Base-by-base conservation (phyloP, 2,113 vertebrate species). In the Rhabdomys dilectus region DNA sequence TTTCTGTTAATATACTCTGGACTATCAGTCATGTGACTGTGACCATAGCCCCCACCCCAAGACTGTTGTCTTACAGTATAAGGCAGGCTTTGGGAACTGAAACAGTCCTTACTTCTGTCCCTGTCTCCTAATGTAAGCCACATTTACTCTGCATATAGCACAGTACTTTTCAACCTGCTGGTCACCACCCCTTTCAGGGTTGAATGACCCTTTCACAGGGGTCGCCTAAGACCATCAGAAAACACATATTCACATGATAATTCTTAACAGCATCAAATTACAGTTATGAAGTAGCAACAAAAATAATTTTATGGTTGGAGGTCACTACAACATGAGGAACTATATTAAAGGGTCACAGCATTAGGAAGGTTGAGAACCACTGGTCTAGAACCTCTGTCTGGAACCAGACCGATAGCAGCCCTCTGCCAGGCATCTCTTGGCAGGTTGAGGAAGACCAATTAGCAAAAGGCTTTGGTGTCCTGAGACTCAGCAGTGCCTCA, bases 41-140 rank as follows among this genome's bases (percentile, higher is more conserved):
- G 24, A 10, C n/a, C n/a, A 62, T 42, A 82, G 53, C 36, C 11
- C 22, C 51, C 3, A 36, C 36, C 56, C 60, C 4, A 84, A 42
- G 21, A n/a, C 31, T 68, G 31, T 36, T 68, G 31, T n/a, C 45
- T 9, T 53, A 36, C 0, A 53, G 36, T 68, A 68, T 29, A 60
- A 78, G 34, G 45, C 19, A 70, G 64, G 8, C 42, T 24, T 26
- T 70, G 3, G 4, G 8, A 22, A 26, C 70, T 36, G 34, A 72
- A 51, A 4, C 24, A 60, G 0, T 24, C 51, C 70, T 4, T 29
- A 21, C 12, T 12, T 36, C 11, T 16, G 70, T 31, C 36, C 9
- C 42, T 10, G 21, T 8, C 6, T 9, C 21, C 34, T 12, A 9
- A 16, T 1, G 0, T 0, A 0, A 39, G 73, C 24, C 77, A 51